phyloP scores from a whole-genome alignment of 2,888 invertebrate genomes.

The Habroteleia sp. region DNA sequence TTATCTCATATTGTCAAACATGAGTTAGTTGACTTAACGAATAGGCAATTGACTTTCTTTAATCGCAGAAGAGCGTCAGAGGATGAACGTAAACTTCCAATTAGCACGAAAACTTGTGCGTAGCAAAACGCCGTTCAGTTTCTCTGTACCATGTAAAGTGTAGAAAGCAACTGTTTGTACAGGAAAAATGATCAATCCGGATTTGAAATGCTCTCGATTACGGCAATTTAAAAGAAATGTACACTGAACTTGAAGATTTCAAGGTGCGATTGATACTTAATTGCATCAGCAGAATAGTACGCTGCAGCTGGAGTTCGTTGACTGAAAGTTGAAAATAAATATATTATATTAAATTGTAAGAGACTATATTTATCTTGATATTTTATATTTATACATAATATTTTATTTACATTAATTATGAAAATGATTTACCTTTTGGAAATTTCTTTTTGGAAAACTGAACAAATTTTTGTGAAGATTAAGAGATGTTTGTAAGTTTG shows the following conservation, averaged over 20 bases:
- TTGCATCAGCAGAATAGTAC: constrained; percentile 1
- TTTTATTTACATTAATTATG: too few species aligned
- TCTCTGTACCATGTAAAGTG: constrained; percentile 29
- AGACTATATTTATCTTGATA: too few species aligned
- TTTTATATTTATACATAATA: too few species aligned
- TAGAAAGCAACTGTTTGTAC: constrained; percentile 45
- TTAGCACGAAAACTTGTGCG: constrained; percentile 36
- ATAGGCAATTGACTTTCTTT: constrained; percentile 52
- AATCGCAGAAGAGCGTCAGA: constrained; percentile 25
- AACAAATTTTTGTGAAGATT: too few species aligned
- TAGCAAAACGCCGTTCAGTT: constrained; percentile 29
- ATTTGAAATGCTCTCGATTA: constrained; percentile 51
- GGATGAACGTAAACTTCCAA: constrained; percentile 41
- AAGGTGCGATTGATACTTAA: constrained; percentile 24
- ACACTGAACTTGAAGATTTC: constrained; percentile 32
- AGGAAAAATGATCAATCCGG: constrained; percentile 53
- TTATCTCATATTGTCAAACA: too few species aligned
- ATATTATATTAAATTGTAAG: neutral
- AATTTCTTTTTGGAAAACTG: too few species aligned
- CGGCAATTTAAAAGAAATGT: constrained; percentile 27
- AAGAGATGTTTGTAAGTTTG: too few species aligned
- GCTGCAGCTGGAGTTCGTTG: too few species aligned
- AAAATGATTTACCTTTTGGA: too few species aligned
- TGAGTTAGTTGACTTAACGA: too few species aligned
- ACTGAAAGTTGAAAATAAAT: neutral